Evolutionary conservation across 2,113 vertebrate genomes (phyloP).

Genomic region (Gnathonemus longibarbis): DNA sequence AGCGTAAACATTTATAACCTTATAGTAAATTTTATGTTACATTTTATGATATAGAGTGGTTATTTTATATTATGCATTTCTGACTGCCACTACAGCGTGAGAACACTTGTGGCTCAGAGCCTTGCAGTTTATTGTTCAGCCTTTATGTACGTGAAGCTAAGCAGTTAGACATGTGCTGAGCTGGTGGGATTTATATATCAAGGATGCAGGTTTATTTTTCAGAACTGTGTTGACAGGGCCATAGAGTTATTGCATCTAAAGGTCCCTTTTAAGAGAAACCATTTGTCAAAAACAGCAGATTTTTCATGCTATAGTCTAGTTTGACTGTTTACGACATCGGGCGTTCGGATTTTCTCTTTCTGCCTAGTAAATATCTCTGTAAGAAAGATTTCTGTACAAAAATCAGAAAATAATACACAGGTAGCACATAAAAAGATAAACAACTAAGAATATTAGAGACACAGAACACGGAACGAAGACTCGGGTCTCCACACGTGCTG

Average conservation of each 20-base stretch:
- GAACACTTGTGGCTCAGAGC: constrained; percentile 50
- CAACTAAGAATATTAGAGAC: neutral
- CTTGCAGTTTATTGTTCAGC: constrained; percentile 54
- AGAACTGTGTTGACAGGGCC: constrained; percentile 41
- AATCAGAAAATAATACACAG: neutral
- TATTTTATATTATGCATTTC: constrained; percentile 15
- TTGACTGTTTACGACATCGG: constrained; percentile 16
- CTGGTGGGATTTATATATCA: constrained; percentile 50
- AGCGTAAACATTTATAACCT: neutral
- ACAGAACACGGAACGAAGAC: neutral
- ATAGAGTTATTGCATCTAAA: constrained; percentile 46
- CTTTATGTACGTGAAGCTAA: constrained; percentile 52
- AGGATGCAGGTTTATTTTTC: constrained; percentile 26
- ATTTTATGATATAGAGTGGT: neutral
- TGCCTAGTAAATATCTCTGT: neutral
- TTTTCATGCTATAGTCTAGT: constrained; percentile 43
- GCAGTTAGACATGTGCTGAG: constrained; percentile 32
- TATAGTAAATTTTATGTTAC: neutral
- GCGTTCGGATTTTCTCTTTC: neutral
- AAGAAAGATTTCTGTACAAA: neutral
- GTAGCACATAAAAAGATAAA: neutral
- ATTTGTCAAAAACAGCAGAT: constrained; percentile 47
- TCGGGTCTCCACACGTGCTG: neutral
- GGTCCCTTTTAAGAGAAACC: constrained; percentile 48
- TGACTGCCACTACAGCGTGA: constrained; percentile 47